Percentiles rank a stretch among this genome's conserved stretches.
These are phyloP conservation scores for Planiliza haematocheilus DNA, from an alignment of 2,113 vertebrate genomes.

Conservation along the genomic window DNA sequence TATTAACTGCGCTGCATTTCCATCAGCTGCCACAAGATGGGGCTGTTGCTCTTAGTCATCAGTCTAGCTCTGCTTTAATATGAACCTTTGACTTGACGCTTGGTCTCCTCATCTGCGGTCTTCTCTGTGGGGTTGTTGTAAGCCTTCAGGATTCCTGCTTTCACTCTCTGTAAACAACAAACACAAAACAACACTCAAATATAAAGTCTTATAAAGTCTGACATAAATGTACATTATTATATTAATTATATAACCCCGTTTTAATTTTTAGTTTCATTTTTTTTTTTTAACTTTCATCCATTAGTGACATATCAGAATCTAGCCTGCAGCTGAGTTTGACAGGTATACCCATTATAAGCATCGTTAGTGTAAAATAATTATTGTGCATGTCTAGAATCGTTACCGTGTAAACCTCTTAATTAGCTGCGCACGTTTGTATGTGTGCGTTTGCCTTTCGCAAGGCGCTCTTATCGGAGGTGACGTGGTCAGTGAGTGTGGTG, in stretches of 20 bases:
- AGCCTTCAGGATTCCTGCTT: conserved; percentile 94
- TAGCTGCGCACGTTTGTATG: conserved; percentile 51
- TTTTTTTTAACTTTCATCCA: conserved; percentile 39
- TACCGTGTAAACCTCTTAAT: conserved; percentile 62
- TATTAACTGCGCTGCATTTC: conserved; percentile 28
- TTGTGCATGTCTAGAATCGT: conserved; percentile 75
- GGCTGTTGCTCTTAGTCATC: conserved; percentile 70
- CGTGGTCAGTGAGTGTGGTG: conserved; percentile 81
- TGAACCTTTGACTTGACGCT: conserved; percentile 96
- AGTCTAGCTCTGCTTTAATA: not conserved
- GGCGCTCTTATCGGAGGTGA: conserved; percentile 79
- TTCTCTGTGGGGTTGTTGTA: conserved; percentile 98
- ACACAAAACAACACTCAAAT: conserved; percentile 15
- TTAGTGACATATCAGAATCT: conserved; percentile 63
- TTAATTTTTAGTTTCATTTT: not conserved
- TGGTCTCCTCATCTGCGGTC: conserved; percentile 96
- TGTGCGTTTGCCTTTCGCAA: conserved; percentile 24
- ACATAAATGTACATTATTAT: conserved; percentile 23
- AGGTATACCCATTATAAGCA: conserved; percentile 67
- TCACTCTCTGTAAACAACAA: conserved; percentile 89
- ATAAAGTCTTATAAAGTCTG: not conserved
- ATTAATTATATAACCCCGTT: conserved; percentile 4
- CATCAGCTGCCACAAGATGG: conserved; percentile 84
- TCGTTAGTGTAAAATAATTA: conserved; percentile 81
- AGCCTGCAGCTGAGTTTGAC: conserved; percentile 61